These are phyloP conservation scores for Nemapogon koenigi DNA, from an alignment of 2,888 invertebrate genomes.

Conservation along the genomic window DNA sequence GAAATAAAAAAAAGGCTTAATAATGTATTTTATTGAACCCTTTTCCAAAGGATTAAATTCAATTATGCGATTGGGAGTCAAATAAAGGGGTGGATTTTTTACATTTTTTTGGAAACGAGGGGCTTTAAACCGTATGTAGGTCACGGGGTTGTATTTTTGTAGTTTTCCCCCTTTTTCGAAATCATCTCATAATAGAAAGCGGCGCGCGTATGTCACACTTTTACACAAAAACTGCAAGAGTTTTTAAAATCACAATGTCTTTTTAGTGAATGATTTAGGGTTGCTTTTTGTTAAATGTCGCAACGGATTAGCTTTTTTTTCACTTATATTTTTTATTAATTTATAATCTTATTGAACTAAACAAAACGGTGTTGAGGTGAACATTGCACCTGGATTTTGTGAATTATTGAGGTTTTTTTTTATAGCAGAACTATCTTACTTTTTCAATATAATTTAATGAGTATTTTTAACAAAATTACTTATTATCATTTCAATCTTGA, in stretches of 20 bases:
- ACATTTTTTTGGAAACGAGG: constrained; percentile 44
- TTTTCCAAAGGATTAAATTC: constrained; percentile 63
- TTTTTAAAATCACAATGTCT: constrained; percentile 33
- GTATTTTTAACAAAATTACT: too few species aligned
- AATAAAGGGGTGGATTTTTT: constrained; percentile 41
- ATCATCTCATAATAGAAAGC: constrained; percentile 24
- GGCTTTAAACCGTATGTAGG: constrained; percentile 43
- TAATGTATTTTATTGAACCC: constrained; percentile 53
- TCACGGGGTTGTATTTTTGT: constrained; percentile 50
- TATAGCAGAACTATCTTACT: background rate
- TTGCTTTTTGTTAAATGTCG: constrained; percentile 32
- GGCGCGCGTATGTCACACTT: constrained; percentile 51
- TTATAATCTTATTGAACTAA: background rate
- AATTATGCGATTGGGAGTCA: constrained; percentile 36
- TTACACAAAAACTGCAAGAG: constrained; percentile 37
- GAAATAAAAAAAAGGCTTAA: constrained; percentile 35
- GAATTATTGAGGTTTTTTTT: background rate
- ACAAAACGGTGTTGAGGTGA: constrained; percentile 21
- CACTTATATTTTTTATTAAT: constrained; percentile 27
- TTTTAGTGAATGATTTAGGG: constrained; percentile 58
- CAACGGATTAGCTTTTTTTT: constrained; percentile 39
- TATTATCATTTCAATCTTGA: too few species aligned
- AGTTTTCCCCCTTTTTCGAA: constrained; percentile 23
- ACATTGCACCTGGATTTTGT: constrained; percentile 21
- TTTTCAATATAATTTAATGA: too few species aligned